Evolutionary conservation across 2,797 vertebrate genomes (phyloP), one percentile per base, ranked within the genome.

Genomic region (Orientallactaga sibirica): DNA sequence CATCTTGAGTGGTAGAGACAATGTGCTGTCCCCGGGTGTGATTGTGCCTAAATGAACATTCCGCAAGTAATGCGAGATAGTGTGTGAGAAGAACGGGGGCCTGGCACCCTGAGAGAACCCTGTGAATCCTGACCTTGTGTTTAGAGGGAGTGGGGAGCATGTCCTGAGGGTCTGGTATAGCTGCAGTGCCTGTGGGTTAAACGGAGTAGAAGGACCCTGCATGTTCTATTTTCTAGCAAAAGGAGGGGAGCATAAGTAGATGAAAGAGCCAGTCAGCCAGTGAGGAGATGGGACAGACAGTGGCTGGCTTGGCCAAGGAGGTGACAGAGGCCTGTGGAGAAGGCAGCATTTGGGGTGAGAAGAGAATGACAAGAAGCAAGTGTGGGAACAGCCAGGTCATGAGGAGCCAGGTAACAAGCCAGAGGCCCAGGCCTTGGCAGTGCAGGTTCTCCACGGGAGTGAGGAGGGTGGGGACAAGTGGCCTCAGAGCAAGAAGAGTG

Each of bases 161-260:
- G 55, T 43, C 19, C 33, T 25, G 5, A 3, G 41, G 37, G 41
- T 61, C 3, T 0, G 29, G 24, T 43, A 7, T 2, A 0, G 41
- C 18, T 10, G 19, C 78, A 2, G 55, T 15, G 10, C 55, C 55
- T 55, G 11, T 22, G 27, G 77, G 52, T 4, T 20, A 22, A 58
- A 0, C 29, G 55, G 61, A 11, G 52, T 8, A 6, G 2, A 0
- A 10, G 52, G 27, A 25, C 78, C 41, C 33, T 12, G 4, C 22
- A 14, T 41, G 33, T 81, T 85, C 52, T 83, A 33, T 24, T 55
- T 29, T 93, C 71, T 67, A 27, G 80, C 67, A 76, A 15, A 41
- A 33, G 62, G 20, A 64, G 2, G 48, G 33, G 61, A 33, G 71
- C 62, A 55, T 55, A 55, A 55, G 55, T 55, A 37, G 33, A n/a